Evolutionary conservation across 2,888 invertebrate species (phyloP).

Genomic region (Pyrrhosoma nymphula): DNA sequence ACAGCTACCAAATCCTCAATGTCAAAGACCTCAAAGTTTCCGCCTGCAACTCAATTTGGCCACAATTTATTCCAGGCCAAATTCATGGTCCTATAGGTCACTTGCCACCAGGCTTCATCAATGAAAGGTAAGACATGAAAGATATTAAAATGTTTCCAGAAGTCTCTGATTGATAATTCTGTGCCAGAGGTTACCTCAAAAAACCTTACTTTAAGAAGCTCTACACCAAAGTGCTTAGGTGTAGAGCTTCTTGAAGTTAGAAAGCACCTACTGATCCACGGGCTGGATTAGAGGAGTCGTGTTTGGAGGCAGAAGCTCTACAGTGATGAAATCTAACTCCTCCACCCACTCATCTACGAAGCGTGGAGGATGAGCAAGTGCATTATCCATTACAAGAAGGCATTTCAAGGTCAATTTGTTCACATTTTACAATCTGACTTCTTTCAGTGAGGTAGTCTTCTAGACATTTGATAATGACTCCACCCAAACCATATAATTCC

Average conservation of each 20-base stretch:
- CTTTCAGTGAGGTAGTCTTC: no score
- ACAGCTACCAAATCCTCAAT: not conserved
- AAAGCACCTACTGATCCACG: not conserved
- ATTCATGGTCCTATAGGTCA: not conserved
- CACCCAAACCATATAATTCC: no score
- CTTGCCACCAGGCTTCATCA: not conserved
- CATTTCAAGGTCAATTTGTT: no score
- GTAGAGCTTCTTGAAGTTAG: not conserved
- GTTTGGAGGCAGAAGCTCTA: not conserved
- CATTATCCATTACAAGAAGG: no score
- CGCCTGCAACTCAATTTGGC: not conserved
- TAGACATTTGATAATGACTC: no score
- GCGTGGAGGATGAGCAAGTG: not conserved
- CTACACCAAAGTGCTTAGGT: not conserved
- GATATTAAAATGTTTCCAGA: not conserved
- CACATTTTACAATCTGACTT: no score
- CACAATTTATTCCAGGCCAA: not conserved
- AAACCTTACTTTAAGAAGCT: no score
- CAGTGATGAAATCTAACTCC: not conserved
- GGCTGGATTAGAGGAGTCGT: not conserved
- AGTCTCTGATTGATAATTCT: not conserved
- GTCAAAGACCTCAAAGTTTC: not conserved
- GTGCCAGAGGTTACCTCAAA: not conserved
- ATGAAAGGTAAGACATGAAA: not conserved
- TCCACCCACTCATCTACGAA: not conserved